These are phyloP conservation scores for Platerodrilus igneus DNA, from an alignment of 2,888 invertebrate species.

Conservation along the genomic window DNA sequence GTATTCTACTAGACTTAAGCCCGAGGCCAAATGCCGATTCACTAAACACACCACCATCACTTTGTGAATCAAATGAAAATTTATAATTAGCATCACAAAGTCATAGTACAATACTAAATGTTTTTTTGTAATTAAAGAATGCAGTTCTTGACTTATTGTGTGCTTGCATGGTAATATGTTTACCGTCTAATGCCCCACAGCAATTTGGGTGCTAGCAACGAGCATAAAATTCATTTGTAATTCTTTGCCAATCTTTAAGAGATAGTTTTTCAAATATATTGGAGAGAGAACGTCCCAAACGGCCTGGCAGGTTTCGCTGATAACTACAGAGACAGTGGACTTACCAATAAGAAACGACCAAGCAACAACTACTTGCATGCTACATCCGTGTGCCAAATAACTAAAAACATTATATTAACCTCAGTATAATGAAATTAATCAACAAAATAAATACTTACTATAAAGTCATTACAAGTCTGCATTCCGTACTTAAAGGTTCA, in stretches of 20 bases:
- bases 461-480: neutral
- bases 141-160: constrained; percentile 4
- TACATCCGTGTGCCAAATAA: no score
- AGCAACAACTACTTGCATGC: no score
- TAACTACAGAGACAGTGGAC: constrained; percentile 11
- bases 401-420: no score
- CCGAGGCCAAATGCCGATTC: constrained; percentile 5
- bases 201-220: constrained; percentile 2
- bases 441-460: constrained; percentile 2
- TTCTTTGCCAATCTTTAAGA: constrained; percentile 7
- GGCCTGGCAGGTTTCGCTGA: constrained; percentile 8
- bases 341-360: constrained; percentile 10
- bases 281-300: constrained; percentile 13
- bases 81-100: constrained; percentile 31
- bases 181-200: no score
- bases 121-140: constrained; percentile 13
- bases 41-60: constrained; percentile 11
- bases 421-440: constrained; percentile 1
- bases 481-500: constrained; percentile 1
- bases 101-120: constrained; percentile 12
- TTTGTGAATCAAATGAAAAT: constrained; percentile 9
- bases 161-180: neutral
- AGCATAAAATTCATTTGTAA: neutral
- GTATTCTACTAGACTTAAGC: constrained; percentile 2
- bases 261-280: constrained; percentile 8